phyloP scores from a whole-genome alignment of 2,888 invertebrate genomes.

The Tipula helvola region DNA sequence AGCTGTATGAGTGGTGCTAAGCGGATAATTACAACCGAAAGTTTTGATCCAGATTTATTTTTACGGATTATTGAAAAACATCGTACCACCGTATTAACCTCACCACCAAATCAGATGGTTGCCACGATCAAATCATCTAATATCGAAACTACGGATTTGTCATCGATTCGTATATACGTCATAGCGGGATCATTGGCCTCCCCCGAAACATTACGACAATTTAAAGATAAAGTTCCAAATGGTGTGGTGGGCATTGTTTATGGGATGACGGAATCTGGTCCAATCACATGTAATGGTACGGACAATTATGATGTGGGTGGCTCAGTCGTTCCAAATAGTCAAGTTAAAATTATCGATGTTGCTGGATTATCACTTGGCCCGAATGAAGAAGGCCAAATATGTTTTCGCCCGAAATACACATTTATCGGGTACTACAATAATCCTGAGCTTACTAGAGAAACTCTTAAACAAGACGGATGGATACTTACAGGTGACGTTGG shows the following conservation, averaged over 20 bases:
- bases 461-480: constrained; percentile 30
- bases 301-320: neutral
- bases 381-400: neutral
- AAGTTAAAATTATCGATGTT: neutral
- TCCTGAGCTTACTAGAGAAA: constrained; percentile 21
- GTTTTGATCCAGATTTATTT: neutral
- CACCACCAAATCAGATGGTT: neutral
- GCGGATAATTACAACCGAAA: neutral
- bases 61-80: neutral
- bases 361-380: neutral
- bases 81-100: neutral
- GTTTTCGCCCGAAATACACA: neutral
- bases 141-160: neutral
- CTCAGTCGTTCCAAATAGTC: neutral
- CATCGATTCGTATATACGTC: neutral
- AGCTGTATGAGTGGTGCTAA: neutral
- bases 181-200: neutral
- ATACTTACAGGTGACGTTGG: constrained; percentile 32
- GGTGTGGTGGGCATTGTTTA: neutral
- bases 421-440: constrained; percentile 5
- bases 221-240: neutral
- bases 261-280: neutral
- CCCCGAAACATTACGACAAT: neutral
- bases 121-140: neutral
- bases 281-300: neutral